Conservation (phyloP, 2,113 vertebrate species). For the Antigone vipio region DNA sequence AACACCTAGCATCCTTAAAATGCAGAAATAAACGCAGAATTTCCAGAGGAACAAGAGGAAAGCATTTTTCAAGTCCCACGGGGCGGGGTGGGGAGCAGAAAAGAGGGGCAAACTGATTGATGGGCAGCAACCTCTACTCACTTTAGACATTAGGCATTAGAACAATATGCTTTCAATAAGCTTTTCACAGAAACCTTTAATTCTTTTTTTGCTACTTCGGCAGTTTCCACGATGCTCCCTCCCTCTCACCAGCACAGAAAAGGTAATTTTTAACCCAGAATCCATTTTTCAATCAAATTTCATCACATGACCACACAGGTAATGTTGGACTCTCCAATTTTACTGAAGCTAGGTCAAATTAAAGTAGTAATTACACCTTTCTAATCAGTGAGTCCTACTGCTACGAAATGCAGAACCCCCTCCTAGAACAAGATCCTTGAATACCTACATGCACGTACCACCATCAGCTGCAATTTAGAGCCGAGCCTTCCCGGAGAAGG, state of each 20-base stretch:
- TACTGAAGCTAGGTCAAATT: neutral
- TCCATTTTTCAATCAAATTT: neutral
- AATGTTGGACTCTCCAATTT: neutral
- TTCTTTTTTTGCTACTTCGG: neutral
- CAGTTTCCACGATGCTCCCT: neutral
- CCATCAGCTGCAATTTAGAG: neutral
- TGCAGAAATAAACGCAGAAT: neutral
- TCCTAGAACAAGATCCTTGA: neutral
- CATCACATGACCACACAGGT: neutral
- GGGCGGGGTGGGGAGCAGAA: no score
- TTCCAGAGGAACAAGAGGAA: neutral
- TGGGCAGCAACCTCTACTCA: neutral
- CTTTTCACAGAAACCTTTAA: neutral
- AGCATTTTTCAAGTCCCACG: neutral
- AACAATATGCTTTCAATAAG: neutral
- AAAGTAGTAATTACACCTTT: neutral
- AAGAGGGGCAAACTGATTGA: neutral
- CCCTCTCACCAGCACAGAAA: neutral
- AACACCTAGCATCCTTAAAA: neutral
- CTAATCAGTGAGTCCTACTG: neutral
- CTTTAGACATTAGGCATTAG: neutral
- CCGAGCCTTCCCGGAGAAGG: neutral
- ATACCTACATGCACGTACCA: neutral
- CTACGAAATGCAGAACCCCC: neutral
- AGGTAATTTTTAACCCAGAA: neutral